Base-by-base conservation (phyloP, 1,140 invertebrate species). In the Leptinotarsa undecemlineata region DNA sequence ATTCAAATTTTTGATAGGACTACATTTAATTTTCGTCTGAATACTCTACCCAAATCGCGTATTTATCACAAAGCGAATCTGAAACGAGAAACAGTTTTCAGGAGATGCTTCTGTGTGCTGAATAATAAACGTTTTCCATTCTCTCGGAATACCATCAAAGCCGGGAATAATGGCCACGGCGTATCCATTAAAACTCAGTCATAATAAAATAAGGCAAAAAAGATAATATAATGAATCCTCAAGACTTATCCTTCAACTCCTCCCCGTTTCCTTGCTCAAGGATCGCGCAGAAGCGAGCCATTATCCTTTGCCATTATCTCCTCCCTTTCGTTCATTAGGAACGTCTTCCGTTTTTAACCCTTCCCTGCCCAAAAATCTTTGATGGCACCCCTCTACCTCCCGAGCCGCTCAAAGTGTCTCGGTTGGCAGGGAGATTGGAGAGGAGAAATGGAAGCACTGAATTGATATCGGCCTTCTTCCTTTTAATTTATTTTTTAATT, bases 281-380 rank as follows among this genome's bases (percentile, higher is more conserved):
- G 67, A 48, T 72, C 48, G 73, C 77, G 77, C 73, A 76, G 67
- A 71, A 73, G 71, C 73, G 71, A 76, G 74, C 78, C 76, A 79
- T 77, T 77, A 79, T 77, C 71, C 71, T 77, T 74, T 71, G 63
- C 76, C 74, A 79, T 79, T 79, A 79, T 77, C 75, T 77, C 75
- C 77, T 75, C 72, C 71, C 73, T 72, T 74, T 68, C 71, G 68
- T 77, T 79, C 73, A 79, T 79, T 76, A 77, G 76, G 66, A 74
- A 74, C 72, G 77, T 75, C 75, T 74, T 75, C 73, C 77, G 73
- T 51, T 71, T 71, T 71, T 69, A 76, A 74, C 76, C 77, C 73
- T 76, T 79, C 73, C 69, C 63, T 57, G 48, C 71, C 67, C 48
- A 23, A 33, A 42, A 68, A 68, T 71, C 69, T 61, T 71, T 33